A percentile compares a stretch with the other conserved stretches of the same genome.
These are phyloP conservation scores for Pristionchus arcanus DNA, from an alignment of 2,888 invertebrate species.

Conservation along the genomic window DNA sequence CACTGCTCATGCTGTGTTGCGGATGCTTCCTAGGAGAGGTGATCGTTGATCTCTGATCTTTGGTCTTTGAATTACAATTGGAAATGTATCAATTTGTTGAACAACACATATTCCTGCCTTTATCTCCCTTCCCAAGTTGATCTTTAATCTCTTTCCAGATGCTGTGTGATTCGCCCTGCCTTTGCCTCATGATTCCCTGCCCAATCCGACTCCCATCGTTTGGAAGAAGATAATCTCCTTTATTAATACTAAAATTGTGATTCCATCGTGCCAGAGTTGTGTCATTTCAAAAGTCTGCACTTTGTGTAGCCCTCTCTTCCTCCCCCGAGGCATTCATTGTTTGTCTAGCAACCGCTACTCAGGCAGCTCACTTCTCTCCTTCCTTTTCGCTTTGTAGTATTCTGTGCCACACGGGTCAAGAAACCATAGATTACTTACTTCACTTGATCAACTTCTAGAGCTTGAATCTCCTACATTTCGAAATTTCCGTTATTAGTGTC, in stretches of 20 bases:
- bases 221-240: neutral
- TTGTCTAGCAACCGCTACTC: conserved; percentile 36
- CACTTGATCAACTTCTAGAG: conserved; percentile 13
- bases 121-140: neutral
- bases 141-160: conserved; percentile 57
- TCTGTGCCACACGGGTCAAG: conserved; percentile 13
- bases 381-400: neutral
- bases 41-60: neutral
- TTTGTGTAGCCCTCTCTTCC: neutral
- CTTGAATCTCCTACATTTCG: conserved; percentile 3
- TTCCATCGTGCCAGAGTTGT: neutral
- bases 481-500: neutral
- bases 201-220: conserved; percentile 62
- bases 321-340: conserved; percentile 10
- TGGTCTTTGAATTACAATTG: neutral
- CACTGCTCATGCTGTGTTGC: conserved; percentile 71
- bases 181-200: conserved; percentile 68
- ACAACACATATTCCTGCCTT: neutral
- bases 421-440: conserved; percentile 44
- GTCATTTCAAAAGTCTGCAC: neutral
- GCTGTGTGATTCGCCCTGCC: conserved; percentile 67
- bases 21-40: conserved; percentile 74
- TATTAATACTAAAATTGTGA: neutral
- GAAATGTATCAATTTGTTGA: neutral
- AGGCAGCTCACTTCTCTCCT: conserved; percentile 34